Evolutionary conservation across 2,113 vertebrate genomes (phyloP).

Genomic region (Silurus asotus): DNA sequence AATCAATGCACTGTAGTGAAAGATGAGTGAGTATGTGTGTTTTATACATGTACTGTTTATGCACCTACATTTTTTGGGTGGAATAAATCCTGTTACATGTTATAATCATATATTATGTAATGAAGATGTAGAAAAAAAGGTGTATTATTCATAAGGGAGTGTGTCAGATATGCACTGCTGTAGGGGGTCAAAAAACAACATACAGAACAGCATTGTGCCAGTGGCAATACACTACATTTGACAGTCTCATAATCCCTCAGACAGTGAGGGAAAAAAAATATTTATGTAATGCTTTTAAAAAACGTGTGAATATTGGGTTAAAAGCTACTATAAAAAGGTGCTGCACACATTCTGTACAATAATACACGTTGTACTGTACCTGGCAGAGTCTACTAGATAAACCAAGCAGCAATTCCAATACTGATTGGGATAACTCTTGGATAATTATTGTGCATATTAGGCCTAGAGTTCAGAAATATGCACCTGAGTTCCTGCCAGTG

Average conservation of each 20-base stretch:
- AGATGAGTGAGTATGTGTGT: too few species aligned
- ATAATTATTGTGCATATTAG: background rate
- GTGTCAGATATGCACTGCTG: conserved; percentile 41
- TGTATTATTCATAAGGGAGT: conserved; percentile 53
- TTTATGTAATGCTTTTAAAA: conserved; percentile 40
- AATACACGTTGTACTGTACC: background rate
- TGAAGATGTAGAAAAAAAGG: conserved; percentile 63
- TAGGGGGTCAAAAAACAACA: background rate
- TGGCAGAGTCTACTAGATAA: background rate
- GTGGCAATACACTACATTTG: conserved; percentile 8
- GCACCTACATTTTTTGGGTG: too few species aligned
- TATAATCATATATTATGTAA: conserved; percentile 52
- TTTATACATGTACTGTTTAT: too few species aligned
- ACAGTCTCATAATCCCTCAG: conserved; percentile 26
- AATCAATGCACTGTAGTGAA: too few species aligned
- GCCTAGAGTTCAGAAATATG: background rate
- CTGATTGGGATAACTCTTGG: background rate
- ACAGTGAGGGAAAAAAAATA: background rate
- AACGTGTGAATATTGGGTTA: conserved; percentile 36
- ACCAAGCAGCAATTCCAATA: background rate
- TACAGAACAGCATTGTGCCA: conserved; percentile 44
- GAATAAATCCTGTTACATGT: conserved; percentile 8
- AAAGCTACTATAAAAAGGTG: background rate
- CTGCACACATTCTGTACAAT: background rate
- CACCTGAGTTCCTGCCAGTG: background rate